Evolutionary conservation across 2,797 vertebrate genomes (phyloP), one percentile per base, ranked within the genome.

Genomic region (Brachyalestes nurse): DNA sequence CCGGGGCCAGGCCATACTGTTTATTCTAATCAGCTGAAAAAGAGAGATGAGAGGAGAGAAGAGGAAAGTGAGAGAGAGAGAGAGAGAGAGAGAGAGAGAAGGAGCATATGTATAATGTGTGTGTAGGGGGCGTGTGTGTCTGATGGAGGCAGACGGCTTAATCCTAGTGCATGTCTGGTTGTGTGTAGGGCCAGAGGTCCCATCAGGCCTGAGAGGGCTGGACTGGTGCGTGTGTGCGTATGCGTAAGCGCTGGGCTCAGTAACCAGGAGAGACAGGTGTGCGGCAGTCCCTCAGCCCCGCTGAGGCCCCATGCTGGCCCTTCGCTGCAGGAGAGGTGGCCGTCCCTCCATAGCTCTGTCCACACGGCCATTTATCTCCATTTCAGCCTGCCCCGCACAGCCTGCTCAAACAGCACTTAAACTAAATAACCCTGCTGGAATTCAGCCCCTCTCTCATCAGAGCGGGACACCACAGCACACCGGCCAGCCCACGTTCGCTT

Each of bases 301-400:
- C 72, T 65, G 79, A 45, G 61, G 72, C 53, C 76, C 76, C 80
- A 21, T 40, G 69, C 71, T 62, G 70, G 82, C 80, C 83, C 67
- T 69, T 84, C 83, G 87, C 87, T 82, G 83, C 80, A 84, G 82
- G 83, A 86, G 87, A 84, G 87, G 88, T 81, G 86, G 78, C 87
- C 87, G 75, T 87, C 75, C 75, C 70, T 82, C 85, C 87, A 70
- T 23, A 70, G 67, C 67, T 21, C 67, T 70, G 45, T 70, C 83
- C 84, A 89, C 86, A 85, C 81, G 81, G 78, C 90, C 89, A 93
- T 93, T 93, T 91, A 93, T 93, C 93, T 92, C 90, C 90, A 92
- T 93, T 93, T 92, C 87, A 88, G 84, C 85, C 80, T 79, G 83
- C 74, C 72, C 67, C 28, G 28, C 72, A 7, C 80, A 82, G 84